Base-by-base conservation (phyloP, 1,140 invertebrate genomes). In the Telenomus remus region DNA sequence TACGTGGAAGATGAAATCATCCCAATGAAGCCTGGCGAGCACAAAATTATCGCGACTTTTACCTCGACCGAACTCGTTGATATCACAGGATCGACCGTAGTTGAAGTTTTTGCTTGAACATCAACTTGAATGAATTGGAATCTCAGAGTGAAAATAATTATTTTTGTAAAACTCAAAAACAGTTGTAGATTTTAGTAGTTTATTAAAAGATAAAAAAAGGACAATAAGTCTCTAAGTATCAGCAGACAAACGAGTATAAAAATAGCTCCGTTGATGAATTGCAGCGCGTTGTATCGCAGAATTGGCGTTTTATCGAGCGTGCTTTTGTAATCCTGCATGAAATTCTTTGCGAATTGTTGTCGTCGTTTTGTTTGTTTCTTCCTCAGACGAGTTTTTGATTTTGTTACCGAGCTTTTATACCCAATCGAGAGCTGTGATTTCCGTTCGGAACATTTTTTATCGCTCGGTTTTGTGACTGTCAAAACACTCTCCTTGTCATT, bases 31-130 rank as follows among this genome's bases (percentile, higher is more conserved):
- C 53, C 82, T 6, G 91, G 91, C 37, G 81, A 88, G 55, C 88
- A 90, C 35, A 89, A 89, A 69, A 86, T 93, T 39, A 88, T 93
- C 3, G 92, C 90, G 0, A 92, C 91, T 27, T 93, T 93, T 83
- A 89, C 90, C 19, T 93, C 92, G 0, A 90, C 82, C 15, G 89
- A 93, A 80, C 86, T 93, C 0, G 87, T 91, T 10, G 92, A 93
- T 60, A 91, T 94, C 55, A 91, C 89, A 11, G 93, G 92, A 44
- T 90, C 91, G 0, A 88, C 89, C 19, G 43, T 69, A 0, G 79
- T 91, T 1, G 86, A 88, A n/a, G 88, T 92, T 60, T 46, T 82
- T 16, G 83, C 85, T n/a, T 48, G 3, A 44, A 39, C 3, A n/a
- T n/a, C n/a, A n/a, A n/a, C n/a, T n/a, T n/a, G n/a, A n/a, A n/a